Evolutionary conservation across 2,113 vertebrate species (phyloP).

Genomic region (Bettongia penicillata): DNA sequence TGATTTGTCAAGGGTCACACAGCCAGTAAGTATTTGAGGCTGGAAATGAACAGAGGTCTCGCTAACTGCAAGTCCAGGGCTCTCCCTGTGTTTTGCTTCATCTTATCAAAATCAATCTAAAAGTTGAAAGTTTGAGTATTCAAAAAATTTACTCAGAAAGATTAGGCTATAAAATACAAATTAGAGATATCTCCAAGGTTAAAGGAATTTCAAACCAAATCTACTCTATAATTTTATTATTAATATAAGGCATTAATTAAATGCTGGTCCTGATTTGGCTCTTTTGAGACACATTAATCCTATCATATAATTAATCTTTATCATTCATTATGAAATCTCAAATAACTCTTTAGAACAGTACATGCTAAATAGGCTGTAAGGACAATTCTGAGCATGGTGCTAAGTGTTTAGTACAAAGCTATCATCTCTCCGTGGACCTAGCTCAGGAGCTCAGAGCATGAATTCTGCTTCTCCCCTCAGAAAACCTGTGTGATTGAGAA

Average conservation of each 20-base stretch:
- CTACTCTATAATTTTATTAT: conserved; percentile 24
- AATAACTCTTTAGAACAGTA: conserved; percentile 55
- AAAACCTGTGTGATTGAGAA: conserved; percentile 22
- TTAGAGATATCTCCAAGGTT: conserved; percentile 23
- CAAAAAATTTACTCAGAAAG: conserved; percentile 11
- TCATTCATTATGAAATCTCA: conserved; percentile 65
- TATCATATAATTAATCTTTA: conserved; percentile 65
- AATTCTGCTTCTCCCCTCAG: neutral
- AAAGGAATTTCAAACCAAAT: conserved; percentile 46
- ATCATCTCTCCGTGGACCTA: neutral
- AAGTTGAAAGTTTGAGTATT: neutral
- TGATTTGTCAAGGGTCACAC: neutral
- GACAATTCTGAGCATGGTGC: conserved; percentile 30
- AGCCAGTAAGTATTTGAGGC: neutral
- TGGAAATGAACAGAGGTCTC: neutral
- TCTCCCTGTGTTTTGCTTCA: neutral
- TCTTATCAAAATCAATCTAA: neutral
- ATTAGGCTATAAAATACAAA: neutral
- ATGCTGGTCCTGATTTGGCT: conserved; percentile 30
- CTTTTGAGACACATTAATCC: conserved; percentile 58
- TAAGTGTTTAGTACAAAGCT: conserved; percentile 21
- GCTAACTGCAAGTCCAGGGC: neutral
- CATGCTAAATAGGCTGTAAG: conserved; percentile 3
- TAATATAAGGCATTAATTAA: conserved; percentile 62
- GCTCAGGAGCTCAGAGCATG: neutral